phyloP scores from a whole-genome alignment of 2,113 vertebrate species.

The Proterorhinus semilunaris region DNA sequence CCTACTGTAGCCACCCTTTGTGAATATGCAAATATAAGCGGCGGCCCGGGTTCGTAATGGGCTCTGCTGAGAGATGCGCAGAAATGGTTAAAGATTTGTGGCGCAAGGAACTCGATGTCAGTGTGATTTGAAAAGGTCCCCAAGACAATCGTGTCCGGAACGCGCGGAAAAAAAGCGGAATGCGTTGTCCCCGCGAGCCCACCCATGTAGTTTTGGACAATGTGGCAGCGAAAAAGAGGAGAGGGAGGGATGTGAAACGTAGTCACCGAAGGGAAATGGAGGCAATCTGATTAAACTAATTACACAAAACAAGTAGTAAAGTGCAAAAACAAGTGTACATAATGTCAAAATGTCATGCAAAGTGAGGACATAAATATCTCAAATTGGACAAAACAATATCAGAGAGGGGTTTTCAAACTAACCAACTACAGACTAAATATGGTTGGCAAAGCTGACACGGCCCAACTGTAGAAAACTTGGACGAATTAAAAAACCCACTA shows the following conservation, averaged over 20 bases:
- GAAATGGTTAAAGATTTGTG: not conserved
- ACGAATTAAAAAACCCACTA: too few species aligned
- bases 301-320: too few species aligned
- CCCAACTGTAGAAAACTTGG: too few species aligned
- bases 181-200: not conserved
- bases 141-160: not conserved
- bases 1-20: conserved; percentile 10
- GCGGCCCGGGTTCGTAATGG: conserved; percentile 14
- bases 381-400: too few species aligned
- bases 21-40: conserved; percentile 10
- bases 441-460: too few species aligned
- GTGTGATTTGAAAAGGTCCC: not conserved
- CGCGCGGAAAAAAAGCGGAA: not conserved
- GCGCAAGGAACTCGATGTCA: not conserved
- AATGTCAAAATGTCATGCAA: too few species aligned
- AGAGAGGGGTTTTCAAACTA: too few species aligned
- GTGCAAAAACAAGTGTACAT: too few species aligned
- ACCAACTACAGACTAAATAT: too few species aligned
- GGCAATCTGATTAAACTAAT: too few species aligned
- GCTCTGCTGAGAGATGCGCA: not conserved
- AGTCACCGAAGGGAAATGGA: not conserved
- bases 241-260: not conserved
- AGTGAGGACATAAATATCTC: too few species aligned
- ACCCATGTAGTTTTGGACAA: not conserved
- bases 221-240: not conserved